A percentile compares a stretch with the other conserved stretches of the same genome.
Evolutionary conservation across 2,797 vertebrate species (phyloP).

Genomic region (Pithecia hirsuta): DNA sequence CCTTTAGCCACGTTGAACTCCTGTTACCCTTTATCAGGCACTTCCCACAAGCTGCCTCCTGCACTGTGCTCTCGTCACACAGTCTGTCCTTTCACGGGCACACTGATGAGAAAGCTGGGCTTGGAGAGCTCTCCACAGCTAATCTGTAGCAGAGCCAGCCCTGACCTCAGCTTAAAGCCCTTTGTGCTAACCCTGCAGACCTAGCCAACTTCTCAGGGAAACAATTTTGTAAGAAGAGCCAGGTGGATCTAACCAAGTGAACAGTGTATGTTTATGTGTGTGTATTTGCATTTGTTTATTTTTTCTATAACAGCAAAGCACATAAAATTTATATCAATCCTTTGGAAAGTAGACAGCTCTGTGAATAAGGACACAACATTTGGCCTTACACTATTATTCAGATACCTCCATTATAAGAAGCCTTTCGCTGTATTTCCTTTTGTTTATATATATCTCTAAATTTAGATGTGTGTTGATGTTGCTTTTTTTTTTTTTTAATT

Average conservation of each 20-base stretch:
- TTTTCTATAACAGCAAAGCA: neutral
- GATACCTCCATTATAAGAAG: neutral
- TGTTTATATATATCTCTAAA: neutral
- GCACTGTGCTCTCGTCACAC: accelerated
- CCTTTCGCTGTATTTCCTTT: accelerated
- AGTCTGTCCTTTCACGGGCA: accelerated
- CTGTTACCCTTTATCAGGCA: accelerated
- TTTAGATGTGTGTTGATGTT: accelerated
- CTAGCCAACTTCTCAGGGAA: neutral
- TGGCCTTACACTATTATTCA: accelerated
- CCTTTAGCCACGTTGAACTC: neutral
- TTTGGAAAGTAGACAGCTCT: neutral
- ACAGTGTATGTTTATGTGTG: neutral
- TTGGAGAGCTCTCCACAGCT: neutral
- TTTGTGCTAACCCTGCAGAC: accelerated
- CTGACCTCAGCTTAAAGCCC: too few relatives aligned
- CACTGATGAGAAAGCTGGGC: neutral
- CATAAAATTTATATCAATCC: neutral
- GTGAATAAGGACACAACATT: neutral
- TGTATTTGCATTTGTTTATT: neutral
- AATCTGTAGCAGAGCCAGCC: neutral
- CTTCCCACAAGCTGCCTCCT: too few relatives aligned
- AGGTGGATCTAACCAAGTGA: neutral
- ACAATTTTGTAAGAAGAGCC: neutral
- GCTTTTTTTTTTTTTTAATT: neutral